phyloP scores from a whole-genome alignment of 2,888 invertebrate species.

The Scelioninae gen. 2 region DNA sequence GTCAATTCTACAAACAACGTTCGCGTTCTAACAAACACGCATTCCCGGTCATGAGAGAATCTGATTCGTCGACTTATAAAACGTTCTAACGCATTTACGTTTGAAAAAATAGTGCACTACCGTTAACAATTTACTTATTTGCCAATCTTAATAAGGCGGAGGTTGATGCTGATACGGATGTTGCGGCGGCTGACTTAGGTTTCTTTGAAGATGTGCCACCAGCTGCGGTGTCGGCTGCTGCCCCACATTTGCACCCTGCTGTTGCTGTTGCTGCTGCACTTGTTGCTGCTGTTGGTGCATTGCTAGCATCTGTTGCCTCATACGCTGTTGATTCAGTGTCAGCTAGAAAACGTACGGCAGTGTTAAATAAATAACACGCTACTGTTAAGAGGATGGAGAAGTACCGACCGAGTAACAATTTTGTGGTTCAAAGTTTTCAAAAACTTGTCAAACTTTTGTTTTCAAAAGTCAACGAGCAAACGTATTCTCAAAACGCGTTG shows the following conservation, averaged over 20 bases:
- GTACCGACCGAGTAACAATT: too few species aligned
- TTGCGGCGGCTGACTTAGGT: conserved; percentile 76
- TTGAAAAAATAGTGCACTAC: conserved; percentile 20
- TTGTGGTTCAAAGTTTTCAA: too few species aligned
- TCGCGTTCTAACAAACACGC: not conserved
- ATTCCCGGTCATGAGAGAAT: not conserved
- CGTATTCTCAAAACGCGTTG: too few species aligned
- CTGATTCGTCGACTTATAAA: conserved; percentile 21
- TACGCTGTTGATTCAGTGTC: conserved; percentile 77
- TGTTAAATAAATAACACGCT: too few species aligned
- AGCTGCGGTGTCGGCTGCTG: conserved; percentile 79
- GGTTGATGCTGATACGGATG: conserved; percentile 79
- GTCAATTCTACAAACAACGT: conserved; percentile 14
- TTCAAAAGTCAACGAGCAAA: too few species aligned
- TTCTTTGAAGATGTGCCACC: conserved; percentile 81
- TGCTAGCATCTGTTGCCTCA: conserved; percentile 84
- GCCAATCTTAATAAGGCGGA: conserved; percentile 76
- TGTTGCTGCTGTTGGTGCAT: conserved; percentile 77
- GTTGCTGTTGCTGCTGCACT: conserved; percentile 72
- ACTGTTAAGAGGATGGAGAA: too few species aligned
- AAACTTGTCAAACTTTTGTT: too few species aligned
- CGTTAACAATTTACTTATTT: not conserved
- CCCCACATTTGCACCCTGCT: conserved; percentile 69
- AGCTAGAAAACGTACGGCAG: conserved; percentile 63
- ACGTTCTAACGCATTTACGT: not conserved